Conservation (phyloP, 2,113 vertebrate species). For the Lutjanus erythropterus region DNA sequence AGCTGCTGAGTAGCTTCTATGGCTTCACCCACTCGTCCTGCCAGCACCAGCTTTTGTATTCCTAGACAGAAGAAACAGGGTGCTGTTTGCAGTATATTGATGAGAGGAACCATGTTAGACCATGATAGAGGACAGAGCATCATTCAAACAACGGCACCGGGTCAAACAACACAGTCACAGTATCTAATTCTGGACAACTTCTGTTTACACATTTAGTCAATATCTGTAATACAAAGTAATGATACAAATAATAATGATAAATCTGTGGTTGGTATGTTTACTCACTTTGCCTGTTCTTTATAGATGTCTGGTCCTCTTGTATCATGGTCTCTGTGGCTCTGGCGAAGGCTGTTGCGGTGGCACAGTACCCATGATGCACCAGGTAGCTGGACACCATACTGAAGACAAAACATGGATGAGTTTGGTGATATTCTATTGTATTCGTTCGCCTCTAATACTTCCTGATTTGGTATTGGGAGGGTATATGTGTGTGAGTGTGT, state of each 20-base stretch:
- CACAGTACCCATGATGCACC: constrained; percentile 98
- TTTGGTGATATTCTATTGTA: neutral
- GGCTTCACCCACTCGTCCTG: constrained; percentile 96
- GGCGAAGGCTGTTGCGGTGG: constrained; percentile 97
- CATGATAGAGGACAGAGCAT: neutral
- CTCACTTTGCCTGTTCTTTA: constrained; percentile 99
- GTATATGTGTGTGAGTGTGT: neutral
- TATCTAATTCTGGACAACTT: neutral
- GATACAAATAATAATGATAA: no score
- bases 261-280: neutral
- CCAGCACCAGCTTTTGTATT: constrained; percentile 99
- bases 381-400: constrained; percentile 99
- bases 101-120: constrained; percentile 1
- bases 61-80: constrained; percentile 80
- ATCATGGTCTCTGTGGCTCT: constrained; percentile 96
- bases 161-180: constrained; percentile 4
- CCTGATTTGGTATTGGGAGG: neutral
- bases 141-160: neutral
- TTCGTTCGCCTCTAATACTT: neutral
- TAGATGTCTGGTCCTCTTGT: constrained; percentile 97
- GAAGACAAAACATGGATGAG: constrained; percentile 35
- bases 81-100: constrained; percentile 3
- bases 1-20: constrained; percentile 96
- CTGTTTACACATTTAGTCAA: neutral
- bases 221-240: no score